phyloP scores from a whole-genome alignment of 1,140 invertebrate species.

The Zelostemma sp. region DNA sequence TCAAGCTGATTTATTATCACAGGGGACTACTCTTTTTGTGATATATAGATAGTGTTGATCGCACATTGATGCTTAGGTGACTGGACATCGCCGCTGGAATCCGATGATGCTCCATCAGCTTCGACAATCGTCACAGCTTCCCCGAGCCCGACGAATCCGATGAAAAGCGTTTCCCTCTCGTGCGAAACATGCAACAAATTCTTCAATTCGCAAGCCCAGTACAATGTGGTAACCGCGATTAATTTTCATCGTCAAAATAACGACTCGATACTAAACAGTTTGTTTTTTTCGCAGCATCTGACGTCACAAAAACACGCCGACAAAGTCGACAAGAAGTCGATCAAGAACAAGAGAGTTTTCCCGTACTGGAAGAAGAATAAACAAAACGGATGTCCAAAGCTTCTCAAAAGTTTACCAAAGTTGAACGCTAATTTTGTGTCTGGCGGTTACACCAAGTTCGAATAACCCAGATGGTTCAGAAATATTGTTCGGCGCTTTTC shows the following conservation, averaged over 20 bases:
- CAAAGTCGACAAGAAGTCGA: constrained; percentile 55
- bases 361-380: constrained; percentile 63
- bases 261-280: too few species aligned
- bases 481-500: too few species aligned
- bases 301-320: constrained; percentile 62
- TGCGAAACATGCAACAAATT: constrained; percentile 65
- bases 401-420: constrained; percentile 7
- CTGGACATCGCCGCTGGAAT: constrained; percentile 40
- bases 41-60: constrained; percentile 71
- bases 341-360: constrained; percentile 54
- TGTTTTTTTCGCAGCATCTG: constrained; percentile 67
- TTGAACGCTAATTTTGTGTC: constrained; percentile 59
- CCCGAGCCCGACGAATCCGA: constrained; percentile 29
- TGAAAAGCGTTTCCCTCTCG: constrained; percentile 50
- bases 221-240: constrained; percentile 59
- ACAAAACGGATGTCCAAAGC: constrained; percentile 25
- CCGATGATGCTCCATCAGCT: constrained; percentile 5
- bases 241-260: constrained; percentile 14
- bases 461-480: constrained; percentile 14
- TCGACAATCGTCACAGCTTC: constrained; percentile 11
- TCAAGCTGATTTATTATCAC: constrained; percentile 72
- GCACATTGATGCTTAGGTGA: constrained; percentile 70
- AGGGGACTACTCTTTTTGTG: constrained; percentile 60
- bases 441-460: constrained; percentile 43
- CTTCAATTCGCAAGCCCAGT: constrained; percentile 65